Evolutionary conservation across 2,888 invertebrate genomes (phyloP), one percentile per base, ranked within the genome.

Genomic region (Helicoverpa assulta): DNA sequence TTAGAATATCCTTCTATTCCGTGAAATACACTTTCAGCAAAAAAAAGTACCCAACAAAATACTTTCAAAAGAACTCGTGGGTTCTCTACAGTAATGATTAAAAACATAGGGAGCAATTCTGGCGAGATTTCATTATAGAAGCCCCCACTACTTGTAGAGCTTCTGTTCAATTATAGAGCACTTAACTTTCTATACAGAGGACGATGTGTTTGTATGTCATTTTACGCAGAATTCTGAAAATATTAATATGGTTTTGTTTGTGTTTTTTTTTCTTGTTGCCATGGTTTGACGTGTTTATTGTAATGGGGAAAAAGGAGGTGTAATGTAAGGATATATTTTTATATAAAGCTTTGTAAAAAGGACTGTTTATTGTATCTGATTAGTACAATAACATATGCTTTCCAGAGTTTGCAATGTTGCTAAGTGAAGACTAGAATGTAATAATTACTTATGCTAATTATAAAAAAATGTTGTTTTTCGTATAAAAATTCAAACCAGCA

Each of bases 131-230:
- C 67, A 73, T 76, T 80, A 60, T 51, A 43, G 82, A 82, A 80
- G 62, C 68, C 82, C 40, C 7, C 58, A 8, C 5, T 5, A 62
- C 64, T 80, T 68, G 8, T 8, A 8, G 6, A 76, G 82, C 56
- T 82, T 81, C 82, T 5, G 0, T 82, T 70, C 80, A 81, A 81
- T 81, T 82, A 82, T 61, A 70, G 50, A 76, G 76, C 73, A 63
- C 37, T 47, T 5, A 47, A 16, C 47, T 70, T 57, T 37, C 57
- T 50, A 58, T 63, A 47, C 57, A 26, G n/a, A 33, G 29, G 10
- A 43, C 18, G 8, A 59, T 67, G n/a, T 52, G 51, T 67, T 64
- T 58, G 18, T 71, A 47, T 54, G 33, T 40, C 54, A 8, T 21
- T 50, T 62, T 37, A 26, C 1, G 62, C 40, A 4, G 14, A 18